These are phyloP conservation scores for Ficedula albicollis DNA, from an alignment of 2,797 vertebrate genomes.

Conservation along the genomic window DNA sequence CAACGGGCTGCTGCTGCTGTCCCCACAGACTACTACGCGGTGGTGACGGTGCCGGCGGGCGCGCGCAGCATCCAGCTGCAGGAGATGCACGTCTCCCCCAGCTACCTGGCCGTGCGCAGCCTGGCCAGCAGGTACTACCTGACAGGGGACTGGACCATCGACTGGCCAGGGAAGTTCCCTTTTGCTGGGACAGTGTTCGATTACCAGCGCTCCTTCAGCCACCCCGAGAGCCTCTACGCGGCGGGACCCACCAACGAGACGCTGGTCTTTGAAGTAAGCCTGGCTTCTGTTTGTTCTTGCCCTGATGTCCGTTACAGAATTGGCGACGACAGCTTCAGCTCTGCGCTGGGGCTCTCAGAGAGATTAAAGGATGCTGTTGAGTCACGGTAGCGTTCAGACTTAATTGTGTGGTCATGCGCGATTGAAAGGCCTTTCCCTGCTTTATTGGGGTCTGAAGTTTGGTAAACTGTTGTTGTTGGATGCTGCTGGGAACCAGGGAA, in stretches of 20 bases:
- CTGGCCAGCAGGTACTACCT: conserved; percentile 87
- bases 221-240: conserved; percentile 87
- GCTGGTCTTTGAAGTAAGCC: conserved; percentile 95
- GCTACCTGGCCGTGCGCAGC: conserved; percentile 90
- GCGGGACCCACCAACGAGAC: conserved; percentile 95
- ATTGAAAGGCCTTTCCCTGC: conserved; percentile 16
- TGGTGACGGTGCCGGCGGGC: conserved; percentile 89
- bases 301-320: conserved; percentile 68
- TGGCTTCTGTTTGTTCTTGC: conserved; percentile 27
- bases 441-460: neutral
- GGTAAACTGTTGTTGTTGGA: neutral
- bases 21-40: conserved; percentile 87
- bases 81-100: conserved; percentile 87
- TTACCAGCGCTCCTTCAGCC: conserved; percentile 89
- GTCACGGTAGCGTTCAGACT: conserved; percentile 45
- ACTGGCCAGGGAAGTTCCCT: conserved; percentile 94
- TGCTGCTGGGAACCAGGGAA: too few relatives aligned
- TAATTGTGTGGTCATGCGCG: conserved; percentile 55
- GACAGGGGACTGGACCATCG: conserved; percentile 91
- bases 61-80: conserved; percentile 86
- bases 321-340: conserved; percentile 65
- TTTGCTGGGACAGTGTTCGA: conserved; percentile 90
- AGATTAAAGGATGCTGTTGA: conserved; percentile 39
- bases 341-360: conserved; percentile 18
- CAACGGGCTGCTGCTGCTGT: neutral